Evolutionary conservation across 2,113 vertebrate species (phyloP).

Genomic region (Riparia riparia): DNA sequence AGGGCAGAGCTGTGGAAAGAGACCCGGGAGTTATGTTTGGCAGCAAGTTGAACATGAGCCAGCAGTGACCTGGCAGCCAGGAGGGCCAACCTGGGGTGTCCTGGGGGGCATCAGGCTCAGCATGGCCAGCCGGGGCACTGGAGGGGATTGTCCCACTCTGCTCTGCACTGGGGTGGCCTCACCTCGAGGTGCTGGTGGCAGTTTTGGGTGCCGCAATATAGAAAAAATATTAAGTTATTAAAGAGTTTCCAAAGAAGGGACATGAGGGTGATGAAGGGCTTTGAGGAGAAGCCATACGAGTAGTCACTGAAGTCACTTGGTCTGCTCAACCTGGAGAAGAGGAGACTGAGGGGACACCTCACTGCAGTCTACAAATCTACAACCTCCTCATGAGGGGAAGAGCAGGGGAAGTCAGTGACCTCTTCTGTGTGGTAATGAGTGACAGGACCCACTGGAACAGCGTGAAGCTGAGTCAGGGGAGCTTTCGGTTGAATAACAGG

Average conservation of each 20-base stretch:
- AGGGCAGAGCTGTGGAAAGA: not conserved
- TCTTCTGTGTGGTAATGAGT: too few relatives aligned
- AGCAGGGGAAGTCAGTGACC: not conserved
- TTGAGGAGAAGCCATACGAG: not conserved
- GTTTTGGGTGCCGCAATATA: not conserved
- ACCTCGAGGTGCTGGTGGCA: fast-evolving
- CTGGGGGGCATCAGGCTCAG: not conserved
- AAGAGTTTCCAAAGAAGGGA: not conserved
- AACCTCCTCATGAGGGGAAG: fast-evolving
- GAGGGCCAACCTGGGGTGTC: not conserved
- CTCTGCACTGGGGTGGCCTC: fast-evolving
- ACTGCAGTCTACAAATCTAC: fast-evolving
- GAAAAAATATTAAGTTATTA: too few relatives aligned
- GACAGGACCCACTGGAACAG: fast-evolving
- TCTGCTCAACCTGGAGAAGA: not conserved
- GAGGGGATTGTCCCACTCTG: not conserved
- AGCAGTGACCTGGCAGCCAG: not conserved
- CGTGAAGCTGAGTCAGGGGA: fast-evolving
- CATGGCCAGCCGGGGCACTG: fast-evolving
- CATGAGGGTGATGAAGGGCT: not conserved
- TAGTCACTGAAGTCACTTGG: not conserved
- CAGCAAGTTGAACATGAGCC: fast-evolving
- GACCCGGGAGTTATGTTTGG: not conserved
- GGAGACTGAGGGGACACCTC: not conserved
- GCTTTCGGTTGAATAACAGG: not conserved